Evolutionary conservation across 2,888 invertebrate genomes (phyloP).

Genomic region (Cosmorhoe ocellata): DNA sequence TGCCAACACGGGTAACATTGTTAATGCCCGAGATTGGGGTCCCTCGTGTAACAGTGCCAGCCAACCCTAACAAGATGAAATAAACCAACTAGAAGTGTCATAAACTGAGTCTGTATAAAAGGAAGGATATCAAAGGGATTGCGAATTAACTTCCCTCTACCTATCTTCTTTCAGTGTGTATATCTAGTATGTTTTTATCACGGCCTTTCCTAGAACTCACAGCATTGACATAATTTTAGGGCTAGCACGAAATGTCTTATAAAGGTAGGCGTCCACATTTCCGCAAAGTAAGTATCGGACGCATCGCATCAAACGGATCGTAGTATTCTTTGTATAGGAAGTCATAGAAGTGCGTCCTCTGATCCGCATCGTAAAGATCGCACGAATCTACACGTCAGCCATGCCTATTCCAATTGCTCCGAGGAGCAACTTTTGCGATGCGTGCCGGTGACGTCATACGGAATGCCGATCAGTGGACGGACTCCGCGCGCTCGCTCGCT

Average conservation of each 20-base stretch:
- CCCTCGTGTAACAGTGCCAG: neutral
- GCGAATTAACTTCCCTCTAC: conserved; percentile 1
- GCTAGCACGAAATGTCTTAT: no score
- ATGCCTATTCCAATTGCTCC: no score
- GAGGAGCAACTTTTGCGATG: neutral
- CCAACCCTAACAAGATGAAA: conserved; percentile 15
- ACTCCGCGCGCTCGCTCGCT: neutral
- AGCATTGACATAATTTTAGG: no score
- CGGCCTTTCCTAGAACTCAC: no score
- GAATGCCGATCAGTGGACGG: neutral
- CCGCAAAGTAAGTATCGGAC: no score
- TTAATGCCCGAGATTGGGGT: conserved; percentile 4
- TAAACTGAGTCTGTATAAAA: conserved; percentile 24
- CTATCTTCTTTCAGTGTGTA: no score
- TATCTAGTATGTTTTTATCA: no score
- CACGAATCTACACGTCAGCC: neutral
- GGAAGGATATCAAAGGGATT: conserved; percentile 19
- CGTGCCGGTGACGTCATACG: neutral
- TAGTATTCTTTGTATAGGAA: conserved; percentile 2
- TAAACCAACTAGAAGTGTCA: conserved; percentile 23
- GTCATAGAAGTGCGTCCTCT: conserved; percentile 1
- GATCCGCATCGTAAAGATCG: neutral
- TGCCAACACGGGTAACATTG: neutral
- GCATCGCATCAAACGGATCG: neutral
- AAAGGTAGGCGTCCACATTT: no score